These are phyloP conservation scores for Conus betulinus DNA, from an alignment of 1,140 invertebrate species.

Conservation along the genomic window DNA sequence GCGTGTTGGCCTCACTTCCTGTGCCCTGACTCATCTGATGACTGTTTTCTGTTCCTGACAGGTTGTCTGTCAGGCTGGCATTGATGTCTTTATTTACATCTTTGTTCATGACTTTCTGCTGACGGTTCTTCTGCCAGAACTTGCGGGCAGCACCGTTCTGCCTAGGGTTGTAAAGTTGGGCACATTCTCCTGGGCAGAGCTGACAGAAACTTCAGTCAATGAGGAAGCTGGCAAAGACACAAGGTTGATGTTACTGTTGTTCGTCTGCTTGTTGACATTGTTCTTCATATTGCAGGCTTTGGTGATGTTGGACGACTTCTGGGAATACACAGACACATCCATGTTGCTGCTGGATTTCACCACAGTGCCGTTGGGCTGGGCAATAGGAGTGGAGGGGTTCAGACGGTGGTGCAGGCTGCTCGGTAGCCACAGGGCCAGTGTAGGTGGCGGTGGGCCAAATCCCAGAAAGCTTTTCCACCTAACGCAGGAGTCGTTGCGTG, in stretches of 20 bases:
- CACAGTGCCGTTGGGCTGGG: slow-evolving; percentile 65
- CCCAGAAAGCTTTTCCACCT: slow-evolving; percentile 68
- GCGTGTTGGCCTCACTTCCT: slow-evolving; percentile 64
- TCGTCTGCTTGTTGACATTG: slow-evolving; percentile 62
- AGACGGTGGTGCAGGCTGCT: slow-evolving; percentile 14
- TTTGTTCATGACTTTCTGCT: slow-evolving; percentile 77
- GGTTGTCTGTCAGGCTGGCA: slow-evolving; percentile 63
- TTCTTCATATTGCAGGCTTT: slow-evolving; percentile 64
- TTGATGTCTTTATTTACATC: slow-evolving; percentile 69
- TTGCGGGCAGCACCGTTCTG: slow-evolving; percentile 94
- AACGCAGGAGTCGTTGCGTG: slow-evolving; percentile 85
- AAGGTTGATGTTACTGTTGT: slow-evolving; percentile 72
- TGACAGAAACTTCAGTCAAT: slow-evolving; percentile 63
- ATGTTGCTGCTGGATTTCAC: slow-evolving; percentile 62
- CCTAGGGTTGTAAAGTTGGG: slow-evolving; percentile 90
- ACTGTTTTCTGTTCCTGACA: slow-evolving; percentile 59
- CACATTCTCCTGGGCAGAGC: slow-evolving; percentile 78
- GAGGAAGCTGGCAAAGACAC: slow-evolving; percentile 69
- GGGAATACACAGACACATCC: slow-evolving; percentile 52
- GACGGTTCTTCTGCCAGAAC: slow-evolving; percentile 91
- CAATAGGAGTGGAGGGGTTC: slow-evolving; percentile 44
- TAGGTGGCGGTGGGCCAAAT: slow-evolving; percentile 60
- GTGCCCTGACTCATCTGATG: slow-evolving; percentile 57
- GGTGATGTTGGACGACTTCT: slow-evolving; percentile 54
- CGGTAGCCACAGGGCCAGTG: slow-evolving; percentile 52